Conservation (phyloP, 2,888 invertebrate genomes). For the Lymantria dispar region DNA sequence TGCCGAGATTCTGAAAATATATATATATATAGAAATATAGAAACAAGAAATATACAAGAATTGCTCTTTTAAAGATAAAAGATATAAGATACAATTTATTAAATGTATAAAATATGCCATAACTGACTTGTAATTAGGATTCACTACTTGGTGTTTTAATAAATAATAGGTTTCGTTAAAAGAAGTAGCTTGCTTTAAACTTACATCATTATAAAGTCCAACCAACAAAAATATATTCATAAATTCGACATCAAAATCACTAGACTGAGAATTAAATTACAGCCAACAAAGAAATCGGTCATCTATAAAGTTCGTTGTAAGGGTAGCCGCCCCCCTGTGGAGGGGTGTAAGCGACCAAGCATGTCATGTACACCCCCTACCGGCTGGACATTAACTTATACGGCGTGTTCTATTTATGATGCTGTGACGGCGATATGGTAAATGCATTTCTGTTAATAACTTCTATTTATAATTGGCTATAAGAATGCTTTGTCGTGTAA, state of each 20-base stretch:
- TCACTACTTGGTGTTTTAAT: too few species aligned
- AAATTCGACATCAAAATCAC: slow-evolving; percentile 10
- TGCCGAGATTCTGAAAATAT: too few species aligned
- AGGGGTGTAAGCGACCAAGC: slow-evolving; percentile 35
- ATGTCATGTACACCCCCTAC: slow-evolving; percentile 23
- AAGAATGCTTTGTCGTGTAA: too few species aligned
- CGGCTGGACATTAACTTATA: not conserved
- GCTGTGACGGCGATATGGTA: not conserved
- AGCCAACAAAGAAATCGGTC: slow-evolving; percentile 27
- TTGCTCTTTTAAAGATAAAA: too few species aligned
- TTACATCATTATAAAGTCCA: slow-evolving; percentile 4
- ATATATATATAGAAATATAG: too few species aligned
- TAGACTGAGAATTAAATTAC: slow-evolving; percentile 18
- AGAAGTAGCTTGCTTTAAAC: not conserved
- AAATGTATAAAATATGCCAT: too few species aligned
- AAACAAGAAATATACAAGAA: too few species aligned
- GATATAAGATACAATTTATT: too few species aligned
- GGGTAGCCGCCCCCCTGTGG: slow-evolving; percentile 14
- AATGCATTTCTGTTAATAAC: too few species aligned
- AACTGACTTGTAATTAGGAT: too few species aligned
- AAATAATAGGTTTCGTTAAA: not conserved
- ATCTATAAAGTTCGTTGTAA: slow-evolving; percentile 17
- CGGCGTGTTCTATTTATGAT: not conserved
- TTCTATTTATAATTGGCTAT: too few species aligned
- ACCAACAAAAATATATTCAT: slow-evolving; percentile 6